phyloP scores from a whole-genome alignment of 2,888 invertebrate genomes.

The Athalia circularis region DNA sequence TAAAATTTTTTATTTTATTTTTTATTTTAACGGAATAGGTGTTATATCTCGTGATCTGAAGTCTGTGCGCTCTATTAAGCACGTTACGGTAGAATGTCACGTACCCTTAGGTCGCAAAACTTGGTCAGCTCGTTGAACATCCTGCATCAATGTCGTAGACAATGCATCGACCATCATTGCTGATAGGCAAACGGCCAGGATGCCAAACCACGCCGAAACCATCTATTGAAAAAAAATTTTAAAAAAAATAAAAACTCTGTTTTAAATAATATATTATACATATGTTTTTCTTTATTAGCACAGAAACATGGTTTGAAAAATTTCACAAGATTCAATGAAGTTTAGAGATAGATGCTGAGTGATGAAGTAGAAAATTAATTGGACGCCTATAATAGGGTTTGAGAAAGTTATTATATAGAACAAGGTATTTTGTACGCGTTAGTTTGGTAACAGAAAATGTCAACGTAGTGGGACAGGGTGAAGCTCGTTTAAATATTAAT shows the following conservation, averaged over 20 bases:
- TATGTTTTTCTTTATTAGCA: background rate
- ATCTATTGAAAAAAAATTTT: slow-evolving; percentile 56
- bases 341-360: slow-evolving; percentile 30
- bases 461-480: slow-evolving; percentile 31
- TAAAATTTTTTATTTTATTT: slow-evolving; percentile 51
- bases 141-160: slow-evolving; percentile 64
- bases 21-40: background rate
- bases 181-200: slow-evolving; percentile 59
- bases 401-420: background rate
- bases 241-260: too few species aligned
- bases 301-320: background rate
- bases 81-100: background rate
- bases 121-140: slow-evolving; percentile 66
- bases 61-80: background rate
- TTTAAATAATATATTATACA: background rate
- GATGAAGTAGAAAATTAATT: slow-evolving; percentile 40
- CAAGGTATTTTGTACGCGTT: slow-evolving; percentile 9
- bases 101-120: slow-evolving; percentile 68
- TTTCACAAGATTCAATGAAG: slow-evolving; percentile 15
- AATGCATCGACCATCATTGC: slow-evolving; percentile 60
- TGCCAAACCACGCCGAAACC: slow-evolving; percentile 58
- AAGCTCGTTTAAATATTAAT: slow-evolving; percentile 35
- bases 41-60: background rate
- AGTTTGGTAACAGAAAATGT: slow-evolving; percentile 12
- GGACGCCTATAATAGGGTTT: slow-evolving; percentile 2